phyloP scores from a whole-genome alignment of 2,113 vertebrate genomes.

The Rostratula benghalensis region DNA sequence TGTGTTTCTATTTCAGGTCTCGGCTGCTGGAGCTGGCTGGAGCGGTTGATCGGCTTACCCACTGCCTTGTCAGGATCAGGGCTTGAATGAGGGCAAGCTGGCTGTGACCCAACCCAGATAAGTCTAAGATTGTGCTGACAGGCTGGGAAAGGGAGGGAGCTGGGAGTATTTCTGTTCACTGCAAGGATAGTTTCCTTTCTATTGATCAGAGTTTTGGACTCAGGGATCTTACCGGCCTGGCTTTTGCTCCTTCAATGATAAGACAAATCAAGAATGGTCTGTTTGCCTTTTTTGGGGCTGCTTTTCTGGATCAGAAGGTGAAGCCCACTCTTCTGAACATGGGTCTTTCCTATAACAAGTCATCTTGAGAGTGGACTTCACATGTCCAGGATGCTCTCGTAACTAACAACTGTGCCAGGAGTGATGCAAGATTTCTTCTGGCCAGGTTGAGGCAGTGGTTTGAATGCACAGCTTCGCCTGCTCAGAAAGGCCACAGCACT shows the following conservation, averaged over 20 bases:
- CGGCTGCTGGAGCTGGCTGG: not conserved
- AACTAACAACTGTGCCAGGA: not conserved
- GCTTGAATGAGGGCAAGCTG: slow-evolving; percentile 55
- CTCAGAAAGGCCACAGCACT: not conserved
- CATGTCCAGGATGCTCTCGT: not conserved
- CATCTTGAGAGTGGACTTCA: not conserved
- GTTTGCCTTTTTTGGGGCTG: not conserved
- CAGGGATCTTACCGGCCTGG: not conserved
- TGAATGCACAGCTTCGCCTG: not conserved
- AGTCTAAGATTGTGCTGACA: not conserved
- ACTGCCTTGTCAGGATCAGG: slow-evolving; percentile 17
- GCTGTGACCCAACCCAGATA: slow-evolving; percentile 20
- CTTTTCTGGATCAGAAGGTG: not conserved
- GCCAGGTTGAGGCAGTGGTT: not conserved
- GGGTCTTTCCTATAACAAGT: not conserved
- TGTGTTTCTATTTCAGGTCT: slow-evolving; percentile 39
- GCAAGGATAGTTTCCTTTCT: not conserved
- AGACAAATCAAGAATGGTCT: not conserved
- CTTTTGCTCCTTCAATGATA: not conserved
- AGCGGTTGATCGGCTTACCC: slow-evolving; percentile 35
- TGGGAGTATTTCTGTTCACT: not conserved
- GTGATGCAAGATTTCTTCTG: not conserved
- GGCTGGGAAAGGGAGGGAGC: not conserved
- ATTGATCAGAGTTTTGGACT: not conserved
- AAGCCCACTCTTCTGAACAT: not conserved